phyloP scores from a whole-genome alignment of 2,113 vertebrate genomes.

The Psittacula cyanocephala region DNA sequence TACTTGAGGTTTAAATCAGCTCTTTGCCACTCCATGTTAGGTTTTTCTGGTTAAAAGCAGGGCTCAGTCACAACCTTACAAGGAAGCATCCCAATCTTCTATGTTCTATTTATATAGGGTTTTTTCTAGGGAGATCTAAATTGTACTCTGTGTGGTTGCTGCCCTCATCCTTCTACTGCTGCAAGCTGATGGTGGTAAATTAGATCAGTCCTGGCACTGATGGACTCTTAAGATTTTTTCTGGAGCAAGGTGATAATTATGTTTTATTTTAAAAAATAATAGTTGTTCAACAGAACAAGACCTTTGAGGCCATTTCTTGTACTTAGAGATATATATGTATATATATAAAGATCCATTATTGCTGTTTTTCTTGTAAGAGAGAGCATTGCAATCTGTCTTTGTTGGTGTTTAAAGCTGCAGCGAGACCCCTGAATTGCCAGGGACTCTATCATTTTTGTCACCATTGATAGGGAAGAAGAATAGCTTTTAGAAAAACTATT shows the following conservation, averaged over 20 bases:
- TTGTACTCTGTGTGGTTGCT: neutral
- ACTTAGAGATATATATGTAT: neutral
- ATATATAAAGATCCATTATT: neutral
- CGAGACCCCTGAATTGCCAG: neutral
- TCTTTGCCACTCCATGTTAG: neutral
- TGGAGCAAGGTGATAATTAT: neutral
- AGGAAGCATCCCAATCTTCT: neutral
- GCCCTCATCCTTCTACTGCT: neutral
- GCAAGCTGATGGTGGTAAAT: neutral
- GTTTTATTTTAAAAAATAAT: neutral
- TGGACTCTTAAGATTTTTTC: neutral
- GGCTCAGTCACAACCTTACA: neutral
- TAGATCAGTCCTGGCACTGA: neutral
- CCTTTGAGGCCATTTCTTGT: neutral
- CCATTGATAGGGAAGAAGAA: neutral
- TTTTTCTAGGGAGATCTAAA: neutral
- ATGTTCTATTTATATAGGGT: neutral
- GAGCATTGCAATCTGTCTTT: neutral
- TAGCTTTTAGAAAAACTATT: constrained; percentile 19
- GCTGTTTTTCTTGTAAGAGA: neutral
- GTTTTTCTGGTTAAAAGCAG: neutral
- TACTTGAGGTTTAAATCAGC: neutral
- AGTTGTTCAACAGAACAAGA: neutral
- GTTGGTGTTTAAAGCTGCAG: neutral
- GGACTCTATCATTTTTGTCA: neutral